Evolutionary conservation across 1,140 invertebrate species (phyloP).

Genomic region (Tetranychus urticae): DNA sequence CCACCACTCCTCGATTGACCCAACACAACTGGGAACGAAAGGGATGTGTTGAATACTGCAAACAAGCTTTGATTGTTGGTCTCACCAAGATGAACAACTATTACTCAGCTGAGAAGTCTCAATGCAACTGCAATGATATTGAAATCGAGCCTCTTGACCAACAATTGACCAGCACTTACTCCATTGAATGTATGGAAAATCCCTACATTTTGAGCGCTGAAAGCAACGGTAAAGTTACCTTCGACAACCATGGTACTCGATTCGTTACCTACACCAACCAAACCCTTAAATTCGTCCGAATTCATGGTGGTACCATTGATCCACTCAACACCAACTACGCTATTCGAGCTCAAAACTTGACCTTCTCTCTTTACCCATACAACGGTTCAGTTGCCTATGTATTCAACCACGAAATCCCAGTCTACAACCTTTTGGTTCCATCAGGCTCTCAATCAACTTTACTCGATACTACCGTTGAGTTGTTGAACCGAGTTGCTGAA

Average conservation of each 20-base stretch:
- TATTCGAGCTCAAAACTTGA: not conserved
- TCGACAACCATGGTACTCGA: not conserved
- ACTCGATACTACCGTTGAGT: too few relatives aligned
- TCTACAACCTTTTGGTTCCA: not conserved
- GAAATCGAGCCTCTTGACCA: not conserved
- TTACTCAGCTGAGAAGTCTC: not conserved
- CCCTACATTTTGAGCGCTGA: not conserved
- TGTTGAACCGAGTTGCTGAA: not conserved
- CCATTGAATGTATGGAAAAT: not conserved
- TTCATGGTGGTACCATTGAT: not conserved
- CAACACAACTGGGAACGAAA: not conserved
- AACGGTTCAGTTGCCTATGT: not conserved
- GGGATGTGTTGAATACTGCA: not conserved
- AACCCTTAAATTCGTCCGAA: not conserved
- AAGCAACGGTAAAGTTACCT: not conserved
- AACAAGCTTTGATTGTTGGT: not conserved
- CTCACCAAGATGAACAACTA: not conserved
- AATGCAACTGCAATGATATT: not conserved
- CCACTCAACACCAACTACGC: not conserved
- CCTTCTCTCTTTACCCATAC: not conserved
- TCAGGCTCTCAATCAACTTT: too few relatives aligned
- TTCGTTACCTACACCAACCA: not conserved
- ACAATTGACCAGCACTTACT: not conserved
- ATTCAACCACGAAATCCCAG: not conserved
- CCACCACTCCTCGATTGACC: not conserved